Base-by-base conservation (phyloP, 2,113 vertebrate species). In the Morphnarchus princeps region DNA sequence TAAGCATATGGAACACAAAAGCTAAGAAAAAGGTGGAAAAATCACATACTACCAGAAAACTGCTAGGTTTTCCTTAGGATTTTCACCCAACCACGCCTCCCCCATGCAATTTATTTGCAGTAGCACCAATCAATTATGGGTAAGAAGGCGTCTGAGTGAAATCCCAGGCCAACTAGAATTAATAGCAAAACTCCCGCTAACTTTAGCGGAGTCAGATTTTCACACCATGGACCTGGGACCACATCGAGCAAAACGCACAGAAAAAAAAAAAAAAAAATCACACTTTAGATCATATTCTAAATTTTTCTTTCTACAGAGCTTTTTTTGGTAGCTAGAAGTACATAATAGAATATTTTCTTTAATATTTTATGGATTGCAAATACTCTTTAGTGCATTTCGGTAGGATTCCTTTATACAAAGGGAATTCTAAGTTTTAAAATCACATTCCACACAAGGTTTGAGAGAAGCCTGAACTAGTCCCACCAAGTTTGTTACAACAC, bases 211-310 rank as follows among this genome's bases (percentile, higher is more conserved):
- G 38, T 45, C 52, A 61, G 21, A 47, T 72, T 52, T 72, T 84
- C 54, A 66, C 45, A 7, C 34, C 4, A 1, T 0, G 0, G 32
- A 57, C 19, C 61, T 42, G 19, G 13, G 28, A 70, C 20, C 43
- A 50, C 21, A 26, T 40, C 1, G 3, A 90, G 29, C n/a, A 85
- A 62, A 81, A 76, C 3, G 17, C 38, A 76, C 34, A 52, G 25
- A 90, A 45, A 32, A 62, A 69, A 74, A 26, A 20, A 93, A 38
- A 28, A 62, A n/a, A n/a, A 69, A 74, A 24, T n/a, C 28, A 74
- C 28, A 32, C 20, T 67, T 79, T 4, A 84, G 9, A 49, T 32
- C 16, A 50, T 9, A 29, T 22, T 73, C 16, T 45, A 52, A 31
- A 11, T 40, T 62, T 81, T 69, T 67, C 20, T 45, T 74, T 49